Percentiles rank a stretch among this genome's conserved stretches.
These are phyloP conservation scores for Lipotes vexillifer DNA, from an alignment of 2,113 vertebrate species.

Conservation along the genomic window DNA sequence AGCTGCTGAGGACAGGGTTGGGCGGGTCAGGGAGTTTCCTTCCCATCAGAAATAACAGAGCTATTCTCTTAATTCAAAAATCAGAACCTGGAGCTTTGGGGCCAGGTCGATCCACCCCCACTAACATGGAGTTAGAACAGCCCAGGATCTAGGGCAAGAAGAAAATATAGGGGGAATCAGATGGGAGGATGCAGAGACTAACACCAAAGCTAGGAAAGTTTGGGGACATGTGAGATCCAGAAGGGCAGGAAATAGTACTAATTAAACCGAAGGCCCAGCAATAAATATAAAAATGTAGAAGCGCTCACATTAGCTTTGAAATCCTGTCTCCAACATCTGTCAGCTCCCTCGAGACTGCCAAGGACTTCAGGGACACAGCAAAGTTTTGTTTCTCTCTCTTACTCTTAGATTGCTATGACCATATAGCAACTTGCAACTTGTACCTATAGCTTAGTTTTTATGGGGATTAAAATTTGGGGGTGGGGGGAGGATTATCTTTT, in stretches of 20 bases:
- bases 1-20: neutral
- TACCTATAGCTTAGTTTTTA: slow-evolving; percentile 21
- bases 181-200: neutral
- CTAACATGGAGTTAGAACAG: neutral
- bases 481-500: neutral
- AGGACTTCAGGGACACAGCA: neutral
- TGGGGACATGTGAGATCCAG: neutral
- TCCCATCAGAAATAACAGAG: neutral
- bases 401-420: neutral
- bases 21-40: neutral
- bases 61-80: neutral
- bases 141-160: neutral
- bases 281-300: neutral
- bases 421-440: neutral
- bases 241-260: neutral
- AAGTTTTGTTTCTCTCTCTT: neutral
- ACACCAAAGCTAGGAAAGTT: neutral
- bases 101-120: neutral
- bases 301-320: neutral
- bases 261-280: neutral
- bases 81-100: neutral
- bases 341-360: neutral
- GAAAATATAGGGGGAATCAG: neutral
- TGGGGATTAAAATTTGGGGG: neutral
- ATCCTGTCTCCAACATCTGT: neutral